Base-by-base conservation (phyloP, 2,113 vertebrate species). In the Odontophorus gujanensis region DNA sequence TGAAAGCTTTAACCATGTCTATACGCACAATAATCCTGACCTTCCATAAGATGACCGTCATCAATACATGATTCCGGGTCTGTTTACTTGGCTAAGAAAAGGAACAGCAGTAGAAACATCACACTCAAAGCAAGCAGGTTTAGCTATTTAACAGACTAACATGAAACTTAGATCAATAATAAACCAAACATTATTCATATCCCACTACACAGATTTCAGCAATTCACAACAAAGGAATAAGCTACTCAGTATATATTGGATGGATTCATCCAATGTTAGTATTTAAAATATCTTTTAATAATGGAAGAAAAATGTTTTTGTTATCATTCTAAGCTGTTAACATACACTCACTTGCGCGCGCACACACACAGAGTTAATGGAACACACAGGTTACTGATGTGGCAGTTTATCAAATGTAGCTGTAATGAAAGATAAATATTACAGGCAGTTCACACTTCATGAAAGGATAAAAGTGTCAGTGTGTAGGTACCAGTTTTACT, bases 371-470 rank as follows among this genome's bases (percentile, higher is more conserved):
- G 18, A 95, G 83, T 89, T 97, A 98, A 96, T 88, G 82, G 96
- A 97, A 97, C 93, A 97, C 95, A 97, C 89, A 95, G 96, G 96
- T 96, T 97, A 97, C 91, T 97, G 96, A 97, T 97, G 96, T 95
- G 97, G 97, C 93, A 97, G 96, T 98, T 98, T 97, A 98, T 98
- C 97, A 98, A 97, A 97, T 78, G 95, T 96, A 97, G 96, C 95
- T 93, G 92, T 97, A 98, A 98, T 98, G 97, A 98, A 97, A 98
- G 97, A 98, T 97, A 98, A 98, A 98, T 98, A 98, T 96, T 97
- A 97, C 93, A 97, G 96, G 97, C 97, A 97, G 97, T 98, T 98
- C 95, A 51, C 97, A 97, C 97, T 98, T 98, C 97, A 97, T 96
- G 97, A 97, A 97, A 97, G 96, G 96, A 98, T 97, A 97, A 98